Percentiles rank a stretch among this genome's conserved stretches.
phyloP scores from a whole-genome alignment of 2,888 invertebrate genomes.

The Cistogaster globosa region DNA sequence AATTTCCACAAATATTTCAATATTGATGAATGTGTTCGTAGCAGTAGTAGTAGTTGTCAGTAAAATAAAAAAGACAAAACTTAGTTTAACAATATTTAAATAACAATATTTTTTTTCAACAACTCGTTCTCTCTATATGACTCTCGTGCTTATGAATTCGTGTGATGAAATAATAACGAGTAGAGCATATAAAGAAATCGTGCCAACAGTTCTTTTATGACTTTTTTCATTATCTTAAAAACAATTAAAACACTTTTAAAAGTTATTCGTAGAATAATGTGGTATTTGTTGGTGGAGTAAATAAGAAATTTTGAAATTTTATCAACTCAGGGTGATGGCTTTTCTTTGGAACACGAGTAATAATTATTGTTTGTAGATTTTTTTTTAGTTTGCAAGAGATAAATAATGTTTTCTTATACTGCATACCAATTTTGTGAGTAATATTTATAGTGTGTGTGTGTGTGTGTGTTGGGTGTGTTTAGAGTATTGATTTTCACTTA shows the following conservation, averaged over 20 bases:
- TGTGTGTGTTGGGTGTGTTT: neutral
- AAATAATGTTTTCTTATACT: conserved; percentile 32
- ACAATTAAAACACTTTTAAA: no score
- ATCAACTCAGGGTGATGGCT: conserved; percentile 9
- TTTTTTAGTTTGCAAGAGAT: neutral
- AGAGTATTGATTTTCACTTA: conserved; percentile 74
- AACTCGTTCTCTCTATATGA: conserved; percentile 45
- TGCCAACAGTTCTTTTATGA: neutral
- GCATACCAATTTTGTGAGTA: conserved; percentile 28
- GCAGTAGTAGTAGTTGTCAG: conserved; percentile 21
- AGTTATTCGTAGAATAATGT: neutral
- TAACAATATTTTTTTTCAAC: neutral
- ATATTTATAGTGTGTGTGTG: conserved; percentile 5
- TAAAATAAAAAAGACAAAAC: conserved; percentile 64
- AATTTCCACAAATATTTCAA: conserved; percentile 62
- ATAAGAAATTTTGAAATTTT: conserved; percentile 28
- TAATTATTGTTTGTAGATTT: neutral
- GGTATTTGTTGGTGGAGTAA: neutral
- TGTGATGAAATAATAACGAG: neutral
- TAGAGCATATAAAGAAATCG: conserved; percentile 46
- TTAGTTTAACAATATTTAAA: conserved; percentile 41
- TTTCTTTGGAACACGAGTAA: neutral
- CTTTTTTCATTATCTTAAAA: no score
- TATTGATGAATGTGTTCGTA: conserved; percentile 47
- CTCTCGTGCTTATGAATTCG: neutral